Evolutionary conservation across 2,888 invertebrate species (phyloP), one percentile per base, ranked within the genome.

Genomic region (Rambutsinella grinnellia): DNA sequence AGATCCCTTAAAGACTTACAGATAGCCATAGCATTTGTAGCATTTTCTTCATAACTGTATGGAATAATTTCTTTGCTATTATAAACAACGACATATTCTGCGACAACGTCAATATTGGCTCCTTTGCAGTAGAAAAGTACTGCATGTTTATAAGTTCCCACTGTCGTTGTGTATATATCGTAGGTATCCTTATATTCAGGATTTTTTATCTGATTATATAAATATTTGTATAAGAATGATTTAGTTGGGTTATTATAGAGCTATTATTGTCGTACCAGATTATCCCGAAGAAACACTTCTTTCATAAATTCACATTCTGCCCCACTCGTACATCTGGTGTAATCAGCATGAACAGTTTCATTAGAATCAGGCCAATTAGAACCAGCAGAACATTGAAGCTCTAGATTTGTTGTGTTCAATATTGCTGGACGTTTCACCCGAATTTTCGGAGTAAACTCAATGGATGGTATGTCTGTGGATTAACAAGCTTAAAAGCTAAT

Each of bases 301-400:
- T 66, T 66, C 21, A 56, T 1, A 8, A 66, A 21, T 21, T 66
- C 66, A 21, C 66, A 66, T 21, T 66, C 56, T 5, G 46, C 46
- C 26, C n/a, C 66, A 53, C 13, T 66, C 10, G 15, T 10, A 47
- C 66, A 66, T 1, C 0, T 0, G 8, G 24, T 24, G 2, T 23
- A 1, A 24, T 36, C 23, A n/a, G 21, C 65, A 13, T 15, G 3
- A 2, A 36, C 36, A 26, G 23, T 5, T 5, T n/a, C 24, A 2
- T 3, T 10, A 24, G 44, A 44, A 5, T n/a, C n/a, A n/a, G n/a
- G n/a, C n/a, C n/a, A n/a, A n/a, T n/a, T n/a, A n/a, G n/a, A n/a
- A n/a, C 47, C 61, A 21, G n/a, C n/a, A n/a, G n/a, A n/a, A n/a
- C n/a, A n/a, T n/a, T n/a, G n/a, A n/a, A n/a, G n/a, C n/a, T n/a